A percentile compares a stretch with the other conserved stretches of the same genome.
Conservation (phyloP, 1,140 invertebrate genomes). For the Drosophila guanche region DNA sequence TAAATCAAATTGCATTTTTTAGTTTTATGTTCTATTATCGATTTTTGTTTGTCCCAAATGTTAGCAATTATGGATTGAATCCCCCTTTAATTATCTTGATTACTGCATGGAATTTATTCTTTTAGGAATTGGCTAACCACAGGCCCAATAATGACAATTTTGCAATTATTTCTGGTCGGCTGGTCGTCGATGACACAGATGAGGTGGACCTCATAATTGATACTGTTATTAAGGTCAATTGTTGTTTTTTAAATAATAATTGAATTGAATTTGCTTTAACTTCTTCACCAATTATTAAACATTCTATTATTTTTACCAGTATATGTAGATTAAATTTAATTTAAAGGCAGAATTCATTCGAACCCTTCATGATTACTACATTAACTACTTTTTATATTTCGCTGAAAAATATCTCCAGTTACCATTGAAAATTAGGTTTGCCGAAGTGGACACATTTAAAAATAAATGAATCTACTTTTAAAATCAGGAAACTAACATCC, state of each 20-base stretch:
- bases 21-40: too few species aligned
- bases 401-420: slow-evolving; percentile 8
- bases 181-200: too few species aligned
- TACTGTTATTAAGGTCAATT: too few species aligned
- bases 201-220: too few species aligned
- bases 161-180: not conserved
- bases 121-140: slow-evolving; percentile 32
- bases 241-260: too few species aligned
- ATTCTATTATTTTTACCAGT: not conserved
- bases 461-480: slow-evolving; percentile 12
- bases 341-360: too few species aligned
- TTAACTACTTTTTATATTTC: too few species aligned
- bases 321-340: not conserved
- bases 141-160: slow-evolving; percentile 35
- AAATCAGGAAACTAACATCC: slow-evolving; percentile 60
- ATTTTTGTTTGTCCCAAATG: too few species aligned
- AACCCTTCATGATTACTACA: too few species aligned
- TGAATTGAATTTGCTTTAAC: not conserved
- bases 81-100: slow-evolving; percentile 34
- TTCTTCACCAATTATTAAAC: slow-evolving; percentile 6
- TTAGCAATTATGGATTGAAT: slow-evolving; percentile 40
- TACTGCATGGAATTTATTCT: slow-evolving; percentile 25
- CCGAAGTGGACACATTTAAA: slow-evolving; percentile 25
- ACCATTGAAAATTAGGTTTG: slow-evolving; percentile 16
- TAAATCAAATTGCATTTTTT: too few species aligned